Evolutionary conservation across 2,888 invertebrate species (phyloP).

Genomic region (Drosophila anceps): DNA sequence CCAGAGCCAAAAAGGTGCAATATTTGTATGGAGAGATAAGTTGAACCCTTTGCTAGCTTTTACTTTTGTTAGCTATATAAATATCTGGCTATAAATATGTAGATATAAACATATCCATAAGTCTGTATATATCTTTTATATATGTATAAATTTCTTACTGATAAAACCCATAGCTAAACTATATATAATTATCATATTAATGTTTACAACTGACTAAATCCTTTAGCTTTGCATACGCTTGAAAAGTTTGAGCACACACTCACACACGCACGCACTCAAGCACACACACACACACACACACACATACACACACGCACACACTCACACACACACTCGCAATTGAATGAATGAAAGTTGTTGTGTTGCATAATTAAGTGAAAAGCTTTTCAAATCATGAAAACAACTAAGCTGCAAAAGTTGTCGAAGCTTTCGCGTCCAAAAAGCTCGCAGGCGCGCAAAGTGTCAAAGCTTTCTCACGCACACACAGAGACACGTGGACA

Average conservation of each 20-base stretch:
- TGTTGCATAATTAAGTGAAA: constrained; percentile 62
- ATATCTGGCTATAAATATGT: not conserved
- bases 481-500: not conserved
- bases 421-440: constrained; percentile 25
- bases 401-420: constrained; percentile 38
- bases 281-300: not conserved
- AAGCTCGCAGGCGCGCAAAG: constrained; percentile 10
- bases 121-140: not conserved
- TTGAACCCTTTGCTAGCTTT: not conserved
- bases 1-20: not conserved
- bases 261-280: not conserved
- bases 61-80: not conserved
- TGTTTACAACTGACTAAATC: constrained; percentile 7
- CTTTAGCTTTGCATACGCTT: constrained; percentile 3
- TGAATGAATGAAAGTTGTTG: constrained; percentile 56
- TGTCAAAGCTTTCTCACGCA: constrained; percentile 36
- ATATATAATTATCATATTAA: constrained; percentile 2
- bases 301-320: not conserved
- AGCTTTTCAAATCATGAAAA: constrained; percentile 47
- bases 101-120: too few species aligned
- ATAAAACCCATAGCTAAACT: not conserved
- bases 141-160: not conserved
- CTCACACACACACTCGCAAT: not conserved
- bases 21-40: not conserved
- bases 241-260: constrained; percentile 11